These are phyloP conservation scores for Discoglossus pictus DNA, from an alignment of 2,797 vertebrate species.

Conservation along the genomic window DNA sequence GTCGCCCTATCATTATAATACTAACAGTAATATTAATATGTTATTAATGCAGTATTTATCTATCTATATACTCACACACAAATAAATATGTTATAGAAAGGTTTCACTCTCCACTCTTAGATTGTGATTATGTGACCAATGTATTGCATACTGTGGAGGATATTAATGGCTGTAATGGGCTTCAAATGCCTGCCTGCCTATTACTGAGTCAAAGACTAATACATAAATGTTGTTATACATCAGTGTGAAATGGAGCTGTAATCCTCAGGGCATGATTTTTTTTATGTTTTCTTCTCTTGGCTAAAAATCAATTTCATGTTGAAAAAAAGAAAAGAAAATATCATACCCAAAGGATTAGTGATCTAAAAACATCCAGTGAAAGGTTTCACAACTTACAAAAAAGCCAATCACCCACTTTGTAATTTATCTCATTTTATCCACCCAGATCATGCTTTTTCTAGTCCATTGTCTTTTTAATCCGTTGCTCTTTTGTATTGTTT, in stretches of 20 bases:
- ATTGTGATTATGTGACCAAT: too few relatives aligned
- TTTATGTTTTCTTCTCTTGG: conserved; percentile 29
- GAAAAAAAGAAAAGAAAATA: conserved; percentile 29
- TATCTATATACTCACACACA: neutral
- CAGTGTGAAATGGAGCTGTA: conserved; percentile 30
- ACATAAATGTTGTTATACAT: conserved; percentile 34
- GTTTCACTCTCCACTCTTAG: too few relatives aligned
- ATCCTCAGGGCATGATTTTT: conserved; percentile 34
- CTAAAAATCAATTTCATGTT: conserved; percentile 47
- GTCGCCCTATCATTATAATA: too few relatives aligned
- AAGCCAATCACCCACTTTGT: conserved; percentile 39
- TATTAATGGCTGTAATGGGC: conserved; percentile 2
- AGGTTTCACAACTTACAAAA: conserved; percentile 37
- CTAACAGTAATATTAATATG: too few relatives aligned
- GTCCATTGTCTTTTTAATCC: conserved; percentile 10
- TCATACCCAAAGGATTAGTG: conserved; percentile 45
- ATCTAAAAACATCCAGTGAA: conserved; percentile 44
- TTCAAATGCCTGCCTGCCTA: neutral
- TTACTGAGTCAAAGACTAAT: conserved; percentile 30
- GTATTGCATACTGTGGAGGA: too few relatives aligned
- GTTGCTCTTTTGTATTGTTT: conserved; percentile 27
- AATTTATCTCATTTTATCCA: conserved; percentile 42
- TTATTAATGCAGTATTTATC: too few relatives aligned
- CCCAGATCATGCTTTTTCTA: conserved; percentile 26
- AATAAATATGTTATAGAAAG: neutral